Base-by-base conservation (phyloP, 1,140 invertebrate genomes). In the Ceratina australensis region DNA sequence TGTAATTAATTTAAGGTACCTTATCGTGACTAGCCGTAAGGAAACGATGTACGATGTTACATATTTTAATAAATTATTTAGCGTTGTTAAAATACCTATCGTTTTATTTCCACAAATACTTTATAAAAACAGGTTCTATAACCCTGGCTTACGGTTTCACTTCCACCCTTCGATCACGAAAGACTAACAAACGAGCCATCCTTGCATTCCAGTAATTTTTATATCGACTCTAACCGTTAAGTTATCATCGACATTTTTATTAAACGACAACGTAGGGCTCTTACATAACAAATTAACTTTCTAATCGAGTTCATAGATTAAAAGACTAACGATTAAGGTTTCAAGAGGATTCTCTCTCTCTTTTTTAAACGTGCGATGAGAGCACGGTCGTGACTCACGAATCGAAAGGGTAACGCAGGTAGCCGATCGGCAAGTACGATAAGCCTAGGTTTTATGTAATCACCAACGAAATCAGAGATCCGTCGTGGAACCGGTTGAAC, bases 381-480 rank as follows among this genome's bases (percentile, higher is more conserved):
- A 26, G 15, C 3, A 56, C 33, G 56, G 2, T 22, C 7, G 68
- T 47, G 22, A 60, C 22, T 72, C 22, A 72, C n/a, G 24, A 56
- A 33, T 8, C 15, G 49, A 54, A n/a, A 33, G 8, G n/a, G 24
- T 63, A 64, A 42, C 50, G n/a, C n/a, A 42, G 20, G 16, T 63
- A 56, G 16, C n/a, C 20, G 28, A 65, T 73, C 60, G 50, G 52
- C 52, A 24, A 60, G 20, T 54, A 65, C 22, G 2, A 54, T 54
- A 73, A 73, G 47, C 42, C 60, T 73, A 73, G 28, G 5, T 42
- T 73, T 64, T 65, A 42, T 13, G 20, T 52, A 56, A 73, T 33
- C 47, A 52, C 49, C 26, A 54, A 73, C 71, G 47, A 52, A 20
- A 18, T 64, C 24, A 50, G n/a, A 24, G 33, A 42, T 64, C 22